These are phyloP conservation scores for Diarsia dahlii DNA, from an alignment of 2,888 invertebrate species.

Conservation along the genomic window DNA sequence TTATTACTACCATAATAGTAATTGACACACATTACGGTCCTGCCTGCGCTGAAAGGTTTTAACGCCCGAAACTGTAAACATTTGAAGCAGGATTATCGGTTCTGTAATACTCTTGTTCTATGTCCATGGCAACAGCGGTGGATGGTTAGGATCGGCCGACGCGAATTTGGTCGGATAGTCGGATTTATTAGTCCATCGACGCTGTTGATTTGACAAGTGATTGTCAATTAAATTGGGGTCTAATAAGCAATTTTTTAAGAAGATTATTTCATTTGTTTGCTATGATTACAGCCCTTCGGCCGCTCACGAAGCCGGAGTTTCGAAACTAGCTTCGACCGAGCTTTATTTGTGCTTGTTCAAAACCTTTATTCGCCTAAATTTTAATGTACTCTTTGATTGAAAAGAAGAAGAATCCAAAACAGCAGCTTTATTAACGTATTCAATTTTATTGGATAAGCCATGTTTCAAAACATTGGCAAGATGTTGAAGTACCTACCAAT, in stretches of 20 bases:
- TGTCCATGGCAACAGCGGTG: conserved; percentile 9
- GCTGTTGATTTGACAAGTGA: conserved; percentile 58
- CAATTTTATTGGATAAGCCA: neutral
- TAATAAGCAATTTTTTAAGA: conserved; percentile 1
- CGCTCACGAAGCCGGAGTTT: too few species aligned
- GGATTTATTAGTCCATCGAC: conserved; percentile 63
- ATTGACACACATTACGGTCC: too few species aligned
- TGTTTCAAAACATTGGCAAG: neutral
- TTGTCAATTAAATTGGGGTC: conserved; percentile 49
- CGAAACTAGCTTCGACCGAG: too few species aligned
- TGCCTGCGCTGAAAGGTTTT: too few species aligned
- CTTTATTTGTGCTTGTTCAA: too few species aligned
- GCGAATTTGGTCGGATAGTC: conserved; percentile 53
- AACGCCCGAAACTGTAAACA: neutral
- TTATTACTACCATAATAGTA: too few species aligned
- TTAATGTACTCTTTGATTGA: neutral
- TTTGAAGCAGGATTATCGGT: neutral
- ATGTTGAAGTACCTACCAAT: neutral
- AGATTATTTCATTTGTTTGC: neutral
- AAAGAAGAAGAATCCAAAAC: neutral
- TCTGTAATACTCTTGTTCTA: conserved; percentile 20
- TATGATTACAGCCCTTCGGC: neutral
- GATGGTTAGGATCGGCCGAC: conserved; percentile 28
- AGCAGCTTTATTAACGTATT: neutral
- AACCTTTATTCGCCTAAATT: neutral